phyloP scores from a whole-genome alignment of 2,888 invertebrate genomes.

The Lasioglossum vierecki region DNA sequence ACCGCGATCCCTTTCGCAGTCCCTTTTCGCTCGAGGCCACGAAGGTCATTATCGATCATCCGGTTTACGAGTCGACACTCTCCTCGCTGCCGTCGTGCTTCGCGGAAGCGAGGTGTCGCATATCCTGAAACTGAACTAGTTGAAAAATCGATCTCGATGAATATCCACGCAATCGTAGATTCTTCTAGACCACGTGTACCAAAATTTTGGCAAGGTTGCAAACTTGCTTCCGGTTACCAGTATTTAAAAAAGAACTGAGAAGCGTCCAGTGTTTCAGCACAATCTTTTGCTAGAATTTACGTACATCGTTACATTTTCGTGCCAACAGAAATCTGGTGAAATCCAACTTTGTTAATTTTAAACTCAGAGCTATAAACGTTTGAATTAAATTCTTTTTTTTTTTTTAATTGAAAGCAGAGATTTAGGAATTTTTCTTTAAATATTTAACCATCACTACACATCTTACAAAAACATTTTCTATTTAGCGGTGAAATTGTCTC shows the following conservation, averaged over 20 bases:
- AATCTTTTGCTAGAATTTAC: background rate
- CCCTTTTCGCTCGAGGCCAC: constrained; percentile 32
- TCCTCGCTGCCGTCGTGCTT: constrained; percentile 27
- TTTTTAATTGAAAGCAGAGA: no score
- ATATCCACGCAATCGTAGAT: background rate
- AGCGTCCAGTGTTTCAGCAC: background rate
- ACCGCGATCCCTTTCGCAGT: constrained; percentile 21
- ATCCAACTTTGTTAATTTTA: background rate
- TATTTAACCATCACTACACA: background rate
- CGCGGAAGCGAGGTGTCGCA: constrained; percentile 34
- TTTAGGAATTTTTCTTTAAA: background rate
- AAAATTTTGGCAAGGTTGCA: background rate
- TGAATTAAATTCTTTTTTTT: background rate
- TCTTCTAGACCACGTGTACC: background rate
- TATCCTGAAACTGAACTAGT: background rate
- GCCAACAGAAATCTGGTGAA: background rate
- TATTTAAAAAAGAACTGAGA: background rate
- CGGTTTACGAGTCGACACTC: constrained; percentile 27
- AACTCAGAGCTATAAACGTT: background rate
- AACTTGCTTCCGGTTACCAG: background rate
- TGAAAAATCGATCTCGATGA: background rate
- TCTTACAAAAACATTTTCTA: no score
- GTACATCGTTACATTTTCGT: background rate
- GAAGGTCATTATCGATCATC: constrained; percentile 62
- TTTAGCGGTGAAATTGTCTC: background rate